Base-by-base conservation (phyloP, 2,888 invertebrate species). In the Neoascia interrupta region DNA sequence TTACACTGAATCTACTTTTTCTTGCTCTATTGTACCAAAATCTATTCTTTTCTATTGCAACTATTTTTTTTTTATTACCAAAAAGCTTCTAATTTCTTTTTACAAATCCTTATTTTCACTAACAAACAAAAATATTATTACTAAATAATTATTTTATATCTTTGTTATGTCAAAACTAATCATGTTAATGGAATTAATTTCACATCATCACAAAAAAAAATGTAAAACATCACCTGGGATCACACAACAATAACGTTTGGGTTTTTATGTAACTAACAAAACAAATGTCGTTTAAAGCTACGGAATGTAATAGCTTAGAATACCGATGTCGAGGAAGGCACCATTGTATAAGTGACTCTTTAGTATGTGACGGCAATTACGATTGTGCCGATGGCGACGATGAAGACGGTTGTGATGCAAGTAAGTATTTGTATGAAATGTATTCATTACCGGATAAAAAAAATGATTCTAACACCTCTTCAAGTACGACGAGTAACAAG, bases 311-410 rank as follows among this genome's bases (percentile, higher is more conserved):
- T 81, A 83, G 80, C 81, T 83, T 84, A 81, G 87, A 88, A 69
- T 87, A 86, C 74, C 86, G 85, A 61, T 88, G 88, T 81, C 85
- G 84, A 73, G 87, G 87, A 63, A 86, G 87, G 80, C 81, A 81
- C 16, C 85, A 83, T 56, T 88, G 88, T 81, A 87, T 88, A 51
- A 86, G 86, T 81, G 84, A 84, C 10, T 83, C 86, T 63, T 85
- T 86, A 76, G 75, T 86, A 43, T 89, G 89, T 81, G 89, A 89
- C 82, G 85, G 87, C 36, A 83, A 74, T 58, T 64, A 63, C 53
- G 88, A 89, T 81, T 89, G 89, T 82, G 83, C 82, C 37, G 84
- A 84, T 54, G 87, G 84, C 72, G 89, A 89, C 49, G 89, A 89
- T 70, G 89, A 89, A 83, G 86, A 87, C 34, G 83, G 86, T 68